Evolutionary conservation across 2,797 vertebrate genomes (phyloP), one percentile per base, ranked within the genome.

Genomic region (Podarcis lilfordi): DNA sequence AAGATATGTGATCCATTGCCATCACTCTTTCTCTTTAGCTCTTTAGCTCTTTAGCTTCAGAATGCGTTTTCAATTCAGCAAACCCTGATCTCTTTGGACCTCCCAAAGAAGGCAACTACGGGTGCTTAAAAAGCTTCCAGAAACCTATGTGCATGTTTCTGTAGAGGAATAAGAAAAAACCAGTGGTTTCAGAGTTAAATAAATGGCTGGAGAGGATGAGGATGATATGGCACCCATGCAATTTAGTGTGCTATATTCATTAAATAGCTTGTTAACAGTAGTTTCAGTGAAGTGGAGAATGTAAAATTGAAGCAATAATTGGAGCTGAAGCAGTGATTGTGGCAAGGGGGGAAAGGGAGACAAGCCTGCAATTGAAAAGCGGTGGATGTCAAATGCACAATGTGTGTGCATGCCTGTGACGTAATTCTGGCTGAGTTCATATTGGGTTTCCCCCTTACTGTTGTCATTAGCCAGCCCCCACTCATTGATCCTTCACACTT

Each of bases 221-320:
- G 55, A 75, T 85, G 29, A 40, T 68, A 37, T 40, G 71, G 40
- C 15, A 66, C 19, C 50, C 11, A 25, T 85, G 21, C 17, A 35
- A 66, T 76, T 59, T 76, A 76, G 45, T 10, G 13, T 81, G 27
- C 32, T 69, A n/a, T 84, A n/a, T 37, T 88, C 66, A 50, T 11
- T 64, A 45, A 10, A 0, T 1, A 85, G 5, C 72, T 78, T 1
- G 43, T 68, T 87, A 0, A 88, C 43, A 89, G 10, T 35, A 21
- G 17, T 81, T 90, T 72, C 71, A 82, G 32, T 69, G 27, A 88
- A 66, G 9, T 77, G 59, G 45, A 72, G 35, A 91, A 77, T 82
- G 15, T 68, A 89, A 81, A 37, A 82, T 50, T 82, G 55, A 75
- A 23, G 35, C 64, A 85, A 76, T 40, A 21, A 82, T 83, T 68